phyloP scores from a whole-genome alignment of 2,113 vertebrate genomes.

The Uropsilus gracilis region DNA sequence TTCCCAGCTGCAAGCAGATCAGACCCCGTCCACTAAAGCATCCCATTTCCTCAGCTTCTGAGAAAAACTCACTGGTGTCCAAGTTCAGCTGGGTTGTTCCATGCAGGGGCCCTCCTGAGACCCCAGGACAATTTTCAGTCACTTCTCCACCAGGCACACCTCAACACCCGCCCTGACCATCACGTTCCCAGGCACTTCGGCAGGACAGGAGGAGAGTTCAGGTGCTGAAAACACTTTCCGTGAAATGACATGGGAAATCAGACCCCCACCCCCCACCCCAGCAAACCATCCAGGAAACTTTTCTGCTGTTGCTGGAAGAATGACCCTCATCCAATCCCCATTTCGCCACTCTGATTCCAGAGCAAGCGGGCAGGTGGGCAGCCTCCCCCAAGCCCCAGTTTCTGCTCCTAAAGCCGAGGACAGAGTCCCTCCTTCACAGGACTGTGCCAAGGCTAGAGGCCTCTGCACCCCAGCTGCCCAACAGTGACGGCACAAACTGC shows the following conservation, averaged over 20 bases:
- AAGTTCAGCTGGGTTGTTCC: neutral
- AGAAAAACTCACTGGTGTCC: neutral
- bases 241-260: neutral
- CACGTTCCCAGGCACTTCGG: neutral
- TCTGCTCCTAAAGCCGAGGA: neutral
- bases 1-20: neutral
- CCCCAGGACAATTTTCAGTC: neutral
- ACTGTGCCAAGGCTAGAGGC: neutral
- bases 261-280: neutral
- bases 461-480: too few species aligned
- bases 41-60: neutral
- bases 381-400: neutral
- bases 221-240: neutral
- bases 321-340: neutral
- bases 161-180: neutral
- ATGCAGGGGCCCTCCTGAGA: neutral
- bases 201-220: neutral
- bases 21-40: neutral
- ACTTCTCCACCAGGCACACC: neutral
- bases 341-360: neutral
- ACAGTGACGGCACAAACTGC: neutral
- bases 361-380: neutral
- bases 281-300: neutral
- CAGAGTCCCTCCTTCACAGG: neutral
- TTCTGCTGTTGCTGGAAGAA: neutral